Percentiles rank a stretch among this genome's conserved stretches.
Conservation (phyloP, 2,113 vertebrate species). For the Oncorhynchus nerka region DNA sequence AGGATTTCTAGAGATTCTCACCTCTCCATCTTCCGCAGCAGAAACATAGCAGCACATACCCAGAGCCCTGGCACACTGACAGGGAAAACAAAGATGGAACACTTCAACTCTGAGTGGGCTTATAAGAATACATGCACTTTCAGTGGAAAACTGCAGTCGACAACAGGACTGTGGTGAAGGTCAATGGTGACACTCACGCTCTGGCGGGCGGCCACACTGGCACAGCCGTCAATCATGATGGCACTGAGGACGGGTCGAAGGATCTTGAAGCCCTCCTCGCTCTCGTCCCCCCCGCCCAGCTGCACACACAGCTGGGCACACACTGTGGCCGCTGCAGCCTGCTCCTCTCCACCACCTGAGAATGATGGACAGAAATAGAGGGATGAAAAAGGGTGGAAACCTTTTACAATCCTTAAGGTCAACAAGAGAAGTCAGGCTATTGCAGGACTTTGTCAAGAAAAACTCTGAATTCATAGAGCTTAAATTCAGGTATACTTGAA, state of each 20-base stretch:
- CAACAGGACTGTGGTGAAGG: not conserved
- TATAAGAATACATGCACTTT: no score
- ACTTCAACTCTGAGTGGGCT: no score
- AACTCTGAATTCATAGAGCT: no score
- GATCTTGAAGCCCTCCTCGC: constrained; percentile 83
- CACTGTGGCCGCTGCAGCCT: constrained; percentile 81
- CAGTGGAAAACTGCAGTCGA: no score
- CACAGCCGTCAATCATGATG: constrained; percentile 79
- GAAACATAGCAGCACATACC: constrained; percentile 93
- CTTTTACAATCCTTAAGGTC: not conserved
- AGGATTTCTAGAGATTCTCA: constrained; percentile 52
- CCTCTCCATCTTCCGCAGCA: constrained; percentile 85
- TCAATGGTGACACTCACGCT: constrained; percentile 78
- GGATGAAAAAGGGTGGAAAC: not conserved
- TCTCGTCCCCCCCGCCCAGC: constrained; percentile 84
- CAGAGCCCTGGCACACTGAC: constrained; percentile 86
- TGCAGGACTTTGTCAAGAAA: no score
- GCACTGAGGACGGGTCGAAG: constrained; percentile 81
- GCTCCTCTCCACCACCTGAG: constrained; percentile 89
- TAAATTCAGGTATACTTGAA: no score
- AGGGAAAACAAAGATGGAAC: not conserved
- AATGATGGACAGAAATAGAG: not conserved
- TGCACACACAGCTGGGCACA: constrained; percentile 90
- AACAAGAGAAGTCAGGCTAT: not conserved
- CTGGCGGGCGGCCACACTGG: constrained; percentile 81